Percentiles rank a stretch among this genome's conserved stretches.
phyloP scores from a whole-genome alignment of 1,140 invertebrate species.

The Ylistrum balloti region DNA sequence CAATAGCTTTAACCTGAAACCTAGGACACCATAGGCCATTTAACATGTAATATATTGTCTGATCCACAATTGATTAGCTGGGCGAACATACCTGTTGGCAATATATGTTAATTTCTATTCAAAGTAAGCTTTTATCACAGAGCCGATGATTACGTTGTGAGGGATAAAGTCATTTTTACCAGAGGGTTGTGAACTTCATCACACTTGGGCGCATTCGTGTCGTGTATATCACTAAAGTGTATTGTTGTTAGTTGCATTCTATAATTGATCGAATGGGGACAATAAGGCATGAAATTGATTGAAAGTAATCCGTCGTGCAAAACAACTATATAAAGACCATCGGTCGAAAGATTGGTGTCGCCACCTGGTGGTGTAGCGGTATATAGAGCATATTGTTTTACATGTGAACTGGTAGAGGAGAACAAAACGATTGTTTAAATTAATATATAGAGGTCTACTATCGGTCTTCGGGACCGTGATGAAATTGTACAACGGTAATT shows the following conservation, averaged over 20 bases:
- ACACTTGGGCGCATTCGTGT: neutral
- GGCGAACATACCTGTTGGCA: neutral
- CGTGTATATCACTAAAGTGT: neutral
- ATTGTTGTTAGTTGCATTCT: neutral
- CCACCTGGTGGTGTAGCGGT: neutral
- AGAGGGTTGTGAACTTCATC: neutral
- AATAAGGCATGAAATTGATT: neutral
- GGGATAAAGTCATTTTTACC: neutral
- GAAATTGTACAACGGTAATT: no score
- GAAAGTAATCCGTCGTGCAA: neutral
- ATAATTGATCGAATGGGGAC: neutral
- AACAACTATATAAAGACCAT: neutral
- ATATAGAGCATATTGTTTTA: no score
- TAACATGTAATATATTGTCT: neutral
- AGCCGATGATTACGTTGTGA: conserved; percentile 1
- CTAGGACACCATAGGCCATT: neutral
- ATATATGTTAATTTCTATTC: neutral
- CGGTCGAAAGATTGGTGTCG: neutral
- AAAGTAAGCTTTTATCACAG: neutral
- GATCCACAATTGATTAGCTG: neutral
- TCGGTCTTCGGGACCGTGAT: no score
- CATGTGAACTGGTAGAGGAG: no score
- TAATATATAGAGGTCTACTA: no score
- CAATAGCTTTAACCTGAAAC: no score
- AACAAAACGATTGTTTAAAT: no score